phyloP scores from a whole-genome alignment of 2,113 vertebrate genomes.

The Malurus alboscapulatus region DNA sequence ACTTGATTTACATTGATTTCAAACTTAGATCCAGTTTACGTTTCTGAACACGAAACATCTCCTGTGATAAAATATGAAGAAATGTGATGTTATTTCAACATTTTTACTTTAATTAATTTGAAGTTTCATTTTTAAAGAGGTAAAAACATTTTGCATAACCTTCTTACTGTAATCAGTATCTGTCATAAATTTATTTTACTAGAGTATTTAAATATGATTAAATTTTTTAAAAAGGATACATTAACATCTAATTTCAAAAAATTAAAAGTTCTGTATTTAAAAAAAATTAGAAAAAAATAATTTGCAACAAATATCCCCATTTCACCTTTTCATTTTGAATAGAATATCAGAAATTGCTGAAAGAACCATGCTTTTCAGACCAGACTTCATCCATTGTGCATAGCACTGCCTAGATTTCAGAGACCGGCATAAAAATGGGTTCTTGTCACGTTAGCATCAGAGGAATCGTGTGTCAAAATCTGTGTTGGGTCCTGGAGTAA shows the following conservation, averaged over 20 bases:
- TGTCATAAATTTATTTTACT: background rate
- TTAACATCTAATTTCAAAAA: background rate
- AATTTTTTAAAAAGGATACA: background rate
- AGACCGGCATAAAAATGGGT: background rate
- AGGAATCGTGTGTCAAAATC: background rate
- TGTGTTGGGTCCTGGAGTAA: background rate
- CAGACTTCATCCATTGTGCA: background rate
- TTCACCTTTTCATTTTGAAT: background rate
- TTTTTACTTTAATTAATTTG: background rate
- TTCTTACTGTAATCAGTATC: background rate
- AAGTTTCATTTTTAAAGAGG: background rate
- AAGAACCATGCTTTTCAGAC: background rate
- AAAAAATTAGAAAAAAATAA: background rate
- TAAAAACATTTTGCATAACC: background rate
- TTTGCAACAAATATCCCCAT: background rate
- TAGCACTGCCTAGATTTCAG: background rate
- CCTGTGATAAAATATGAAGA: background rate
- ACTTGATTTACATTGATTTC: background rate
- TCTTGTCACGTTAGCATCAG: background rate
- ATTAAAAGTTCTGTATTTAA: background rate
- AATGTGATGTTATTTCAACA: background rate
- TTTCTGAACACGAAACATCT: background rate
- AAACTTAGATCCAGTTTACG: background rate
- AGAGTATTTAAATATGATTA: background rate
- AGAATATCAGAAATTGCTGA: background rate